Percentiles rank a stretch among this genome's conserved stretches.
These are phyloP conservation scores for Syngnathoides biaculeatus DNA, from an alignment of 2,113 vertebrate species.

Conservation along the genomic window DNA sequence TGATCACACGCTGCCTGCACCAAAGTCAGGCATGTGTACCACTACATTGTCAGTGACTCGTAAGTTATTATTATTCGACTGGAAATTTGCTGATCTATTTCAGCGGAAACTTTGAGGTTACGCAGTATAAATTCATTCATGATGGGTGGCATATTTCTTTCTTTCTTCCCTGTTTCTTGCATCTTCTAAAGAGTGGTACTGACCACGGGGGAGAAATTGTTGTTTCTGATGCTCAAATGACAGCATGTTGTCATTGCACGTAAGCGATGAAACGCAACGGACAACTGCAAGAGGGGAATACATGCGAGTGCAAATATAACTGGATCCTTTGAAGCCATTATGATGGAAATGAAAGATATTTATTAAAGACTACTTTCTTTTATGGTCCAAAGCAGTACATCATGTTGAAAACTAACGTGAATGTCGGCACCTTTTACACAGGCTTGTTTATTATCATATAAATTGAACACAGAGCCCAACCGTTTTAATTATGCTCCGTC, in stretches of 20 bases:
- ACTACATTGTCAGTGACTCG: no score
- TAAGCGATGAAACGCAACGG: neutral
- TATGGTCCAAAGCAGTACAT: conserved; percentile 4
- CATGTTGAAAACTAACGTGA: conserved; percentile 31
- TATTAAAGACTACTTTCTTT: conserved; percentile 6
- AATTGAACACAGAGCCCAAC: conserved; percentile 64
- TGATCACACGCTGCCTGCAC: no score
- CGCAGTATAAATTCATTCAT: neutral
- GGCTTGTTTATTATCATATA: conserved; percentile 62
- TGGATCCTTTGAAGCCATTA: neutral
- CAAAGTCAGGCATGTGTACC: no score
- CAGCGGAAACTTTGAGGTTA: neutral
- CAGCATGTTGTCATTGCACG: neutral
- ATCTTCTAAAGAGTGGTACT: neutral
- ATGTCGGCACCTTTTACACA: conserved; percentile 33
- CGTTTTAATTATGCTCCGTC: conserved; percentile 67
- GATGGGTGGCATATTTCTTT: neutral
- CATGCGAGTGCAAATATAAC: neutral
- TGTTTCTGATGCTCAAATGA: neutral
- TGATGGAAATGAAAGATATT: neutral
- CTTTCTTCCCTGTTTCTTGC: neutral
- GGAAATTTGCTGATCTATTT: neutral
- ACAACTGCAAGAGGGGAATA: neutral
- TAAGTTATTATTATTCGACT: neutral
- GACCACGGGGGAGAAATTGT: neutral